Percentiles rank a stretch among this genome's conserved stretches.
These are phyloP conservation scores for Dicentrarchus labrax DNA, from an alignment of 2,113 vertebrate species.

Conservation along the genomic window DNA sequence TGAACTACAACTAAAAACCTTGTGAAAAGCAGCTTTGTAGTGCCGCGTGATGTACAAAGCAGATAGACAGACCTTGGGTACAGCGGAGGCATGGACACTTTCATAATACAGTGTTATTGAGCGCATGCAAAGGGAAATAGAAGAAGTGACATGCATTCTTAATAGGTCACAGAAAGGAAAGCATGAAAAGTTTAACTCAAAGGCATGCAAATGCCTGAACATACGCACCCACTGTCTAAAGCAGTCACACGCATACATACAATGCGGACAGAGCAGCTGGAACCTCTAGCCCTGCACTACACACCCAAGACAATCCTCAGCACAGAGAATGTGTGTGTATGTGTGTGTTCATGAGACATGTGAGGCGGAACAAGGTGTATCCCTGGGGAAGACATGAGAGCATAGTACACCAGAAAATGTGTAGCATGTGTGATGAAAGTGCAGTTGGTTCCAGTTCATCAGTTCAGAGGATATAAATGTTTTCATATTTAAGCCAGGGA, in stretches of 20 bases:
- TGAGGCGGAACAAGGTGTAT: slow-evolving; percentile 32
- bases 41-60: slow-evolving; percentile 13
- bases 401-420: slow-evolving; percentile 54
- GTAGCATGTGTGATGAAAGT: slow-evolving; percentile 64
- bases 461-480: slow-evolving; percentile 57
- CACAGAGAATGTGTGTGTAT: slow-evolving; percentile 26
- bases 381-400: slow-evolving; percentile 52
- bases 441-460: slow-evolving; percentile 66
- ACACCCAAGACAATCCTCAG: slow-evolving; percentile 56
- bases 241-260: not conserved
- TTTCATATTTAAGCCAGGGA: slow-evolving; percentile 53
- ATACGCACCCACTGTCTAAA: slow-evolving; percentile 7
- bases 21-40: slow-evolving; percentile 20
- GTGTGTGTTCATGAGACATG: slow-evolving; percentile 34
- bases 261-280: slow-evolving; percentile 72
- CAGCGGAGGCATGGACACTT: slow-evolving; percentile 13
- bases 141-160: slow-evolving; percentile 36
- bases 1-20: slow-evolving; percentile 13
- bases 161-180: slow-evolving; percentile 8
- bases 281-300: slow-evolving; percentile 62
- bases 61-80: slow-evolving; percentile 36
- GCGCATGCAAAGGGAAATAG: slow-evolving; percentile 28
- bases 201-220: not conserved
- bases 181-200: not conserved
- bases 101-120: slow-evolving; percentile 46